Conservation (phyloP, 2,888 invertebrate species). For the Ceramica pisi region DNA sequence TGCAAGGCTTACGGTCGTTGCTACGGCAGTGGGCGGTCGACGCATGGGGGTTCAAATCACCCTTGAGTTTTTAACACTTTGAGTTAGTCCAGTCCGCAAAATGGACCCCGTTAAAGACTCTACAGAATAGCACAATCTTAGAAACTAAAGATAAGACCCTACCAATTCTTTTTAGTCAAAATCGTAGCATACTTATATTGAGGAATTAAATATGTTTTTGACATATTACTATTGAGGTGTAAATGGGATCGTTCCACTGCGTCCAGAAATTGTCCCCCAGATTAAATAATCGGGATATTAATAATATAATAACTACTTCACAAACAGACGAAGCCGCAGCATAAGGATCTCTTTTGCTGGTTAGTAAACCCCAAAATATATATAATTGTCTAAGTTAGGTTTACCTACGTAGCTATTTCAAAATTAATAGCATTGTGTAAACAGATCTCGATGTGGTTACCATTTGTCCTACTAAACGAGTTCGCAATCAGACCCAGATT, state of each 20-base stretch:
- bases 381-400: background rate
- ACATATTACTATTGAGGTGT: too few species aligned
- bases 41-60: background rate
- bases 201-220: too few species aligned
- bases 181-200: too few species aligned
- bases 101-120: background rate
- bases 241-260: too few species aligned
- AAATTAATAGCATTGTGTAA: constrained; percentile 16
- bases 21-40: background rate
- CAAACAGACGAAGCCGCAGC: background rate
- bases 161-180: too few species aligned
- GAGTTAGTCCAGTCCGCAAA: too few species aligned
- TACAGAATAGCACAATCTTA: too few species aligned
- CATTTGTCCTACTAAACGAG: constrained; percentile 43
- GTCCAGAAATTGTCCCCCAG: too few species aligned
- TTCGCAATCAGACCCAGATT: constrained; percentile 35
- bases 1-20: constrained; percentile 13
- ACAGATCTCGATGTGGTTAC: constrained; percentile 33
- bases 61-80: background rate
- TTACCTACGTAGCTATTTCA: background rate
- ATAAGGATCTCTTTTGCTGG: background rate
- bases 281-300: background rate
- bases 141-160: background rate
- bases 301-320: background rate
- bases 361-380: background rate